These are phyloP conservation scores for Melanostoma mellinum DNA, from an alignment of 2,888 invertebrate species.

Conservation along the genomic window DNA sequence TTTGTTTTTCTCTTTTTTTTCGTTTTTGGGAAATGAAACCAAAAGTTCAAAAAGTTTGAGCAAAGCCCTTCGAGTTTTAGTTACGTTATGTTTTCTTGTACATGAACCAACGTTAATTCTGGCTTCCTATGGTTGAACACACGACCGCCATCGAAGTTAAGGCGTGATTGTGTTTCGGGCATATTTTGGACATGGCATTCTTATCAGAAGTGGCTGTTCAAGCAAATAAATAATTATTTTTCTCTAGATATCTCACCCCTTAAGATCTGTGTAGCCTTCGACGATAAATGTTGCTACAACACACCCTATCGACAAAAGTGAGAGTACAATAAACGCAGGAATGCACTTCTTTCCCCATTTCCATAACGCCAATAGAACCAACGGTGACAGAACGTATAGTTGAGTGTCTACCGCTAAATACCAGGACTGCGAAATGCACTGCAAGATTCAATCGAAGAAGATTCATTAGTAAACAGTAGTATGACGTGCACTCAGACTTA, in stretches of 20 bases:
- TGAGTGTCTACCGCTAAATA: slow-evolving; percentile 84
- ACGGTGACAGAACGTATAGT: slow-evolving; percentile 77
- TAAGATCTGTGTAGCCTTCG: slow-evolving; percentile 19
- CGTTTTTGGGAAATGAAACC: no score
- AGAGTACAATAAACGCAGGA: slow-evolving; percentile 56
- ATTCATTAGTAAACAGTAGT: neutral
- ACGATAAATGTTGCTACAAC: slow-evolving; percentile 48
- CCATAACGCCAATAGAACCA: slow-evolving; percentile 81
- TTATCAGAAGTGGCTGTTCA: no score
- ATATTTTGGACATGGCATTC: no score
- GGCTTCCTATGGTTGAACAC: no score
- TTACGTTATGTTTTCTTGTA: no score
- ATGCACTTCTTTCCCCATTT: slow-evolving; percentile 24
- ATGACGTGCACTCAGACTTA: slow-evolving; percentile 39
- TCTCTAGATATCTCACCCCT: slow-evolving; percentile 13
- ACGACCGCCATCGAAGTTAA: no score
- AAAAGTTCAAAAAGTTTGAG: no score
- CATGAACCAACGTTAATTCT: no score
- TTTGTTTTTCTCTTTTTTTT: no score
- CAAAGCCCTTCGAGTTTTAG: no score
- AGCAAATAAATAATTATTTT: no score
- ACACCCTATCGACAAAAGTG: slow-evolving; percentile 56
- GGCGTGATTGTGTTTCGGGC: no score
- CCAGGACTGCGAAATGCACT: slow-evolving; percentile 84
- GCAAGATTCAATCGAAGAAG: neutral